phyloP scores from a whole-genome alignment of 2,888 invertebrate genomes.

The Notodonta dromedarius region DNA sequence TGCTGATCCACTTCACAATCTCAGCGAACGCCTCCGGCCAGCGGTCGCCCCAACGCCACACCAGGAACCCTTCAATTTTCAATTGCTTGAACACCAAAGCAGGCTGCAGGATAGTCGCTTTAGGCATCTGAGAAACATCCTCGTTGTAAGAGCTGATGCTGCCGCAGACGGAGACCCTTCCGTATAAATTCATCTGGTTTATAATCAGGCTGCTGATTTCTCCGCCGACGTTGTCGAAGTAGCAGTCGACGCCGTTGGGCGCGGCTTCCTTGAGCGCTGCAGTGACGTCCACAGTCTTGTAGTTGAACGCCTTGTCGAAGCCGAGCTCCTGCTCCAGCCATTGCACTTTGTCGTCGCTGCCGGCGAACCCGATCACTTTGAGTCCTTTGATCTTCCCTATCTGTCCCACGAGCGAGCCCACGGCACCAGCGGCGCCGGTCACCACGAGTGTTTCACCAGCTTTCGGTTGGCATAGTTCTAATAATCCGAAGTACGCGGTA shows the following conservation, averaged over 20 bases:
- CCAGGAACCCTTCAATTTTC: conserved; percentile 85
- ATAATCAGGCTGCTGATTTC: conserved; percentile 84
- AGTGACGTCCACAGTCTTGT: conserved; percentile 82
- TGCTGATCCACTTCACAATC: conserved; percentile 84
- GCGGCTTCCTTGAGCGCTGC: conserved; percentile 73
- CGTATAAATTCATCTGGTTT: conserved; percentile 82
- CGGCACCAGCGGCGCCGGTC: conserved; percentile 90
- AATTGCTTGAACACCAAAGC: conserved; percentile 83
- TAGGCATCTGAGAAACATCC: conserved; percentile 44
- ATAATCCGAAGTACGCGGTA: conserved; percentile 89
- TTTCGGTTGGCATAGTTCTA: conserved; percentile 88
- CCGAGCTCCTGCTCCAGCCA: conserved; percentile 85
- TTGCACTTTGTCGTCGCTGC: conserved; percentile 55
- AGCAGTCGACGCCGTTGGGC: conserved; percentile 89
- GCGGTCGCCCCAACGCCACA: conserved; percentile 77
- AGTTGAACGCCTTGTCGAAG: conserved; percentile 88
- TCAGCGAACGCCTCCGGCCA: conserved; percentile 85
- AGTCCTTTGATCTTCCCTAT: conserved; percentile 89
- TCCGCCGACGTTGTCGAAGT: conserved; percentile 90
- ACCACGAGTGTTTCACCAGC: conserved; percentile 89
- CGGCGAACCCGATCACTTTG: conserved; percentile 88
- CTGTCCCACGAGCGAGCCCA: conserved; percentile 89
- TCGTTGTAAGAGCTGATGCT: conserved; percentile 67
- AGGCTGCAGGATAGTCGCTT: conserved; percentile 79
- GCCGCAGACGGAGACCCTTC: conserved; percentile 83